Conservation (phyloP, 2,113 vertebrate genomes). For the Athene noctua region DNA sequence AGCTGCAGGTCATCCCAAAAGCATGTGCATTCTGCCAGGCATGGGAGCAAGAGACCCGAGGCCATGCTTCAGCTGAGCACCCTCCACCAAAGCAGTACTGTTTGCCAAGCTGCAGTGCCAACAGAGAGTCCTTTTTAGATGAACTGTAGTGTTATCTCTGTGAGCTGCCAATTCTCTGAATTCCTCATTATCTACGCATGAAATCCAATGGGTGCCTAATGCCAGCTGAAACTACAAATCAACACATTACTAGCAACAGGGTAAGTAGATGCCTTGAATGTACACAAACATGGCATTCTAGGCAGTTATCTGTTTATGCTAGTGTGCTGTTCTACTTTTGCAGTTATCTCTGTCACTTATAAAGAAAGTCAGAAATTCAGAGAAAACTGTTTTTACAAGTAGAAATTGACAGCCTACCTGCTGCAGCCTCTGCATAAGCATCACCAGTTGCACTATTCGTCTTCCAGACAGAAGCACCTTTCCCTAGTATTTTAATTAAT, state of each 20-base stretch:
- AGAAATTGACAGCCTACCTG: not conserved
- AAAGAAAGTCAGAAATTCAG: not conserved
- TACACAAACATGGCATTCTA: not conserved
- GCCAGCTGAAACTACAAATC: not conserved
- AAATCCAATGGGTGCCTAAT: not conserved
- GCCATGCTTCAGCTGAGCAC: not conserved
- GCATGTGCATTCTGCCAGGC: not conserved
- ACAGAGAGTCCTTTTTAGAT: not conserved
- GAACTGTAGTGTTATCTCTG: not conserved
- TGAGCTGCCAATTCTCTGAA: not conserved
- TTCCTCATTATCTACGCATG: not conserved
- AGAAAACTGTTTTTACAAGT: not conserved
- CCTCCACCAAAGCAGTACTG: not conserved
- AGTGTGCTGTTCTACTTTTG: not conserved
- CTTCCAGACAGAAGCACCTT: conserved; percentile 12
- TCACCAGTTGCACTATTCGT: not conserved
- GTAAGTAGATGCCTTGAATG: not conserved
- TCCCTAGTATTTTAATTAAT: conserved; percentile 10
- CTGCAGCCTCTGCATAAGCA: not conserved
- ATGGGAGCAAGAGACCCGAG: not conserved
- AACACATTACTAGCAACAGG: not conserved
- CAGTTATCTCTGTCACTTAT: not conserved
- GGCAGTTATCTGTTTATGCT: not conserved
- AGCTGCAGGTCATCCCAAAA: not conserved
- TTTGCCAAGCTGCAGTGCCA: not conserved